Evolutionary conservation across 2,797 vertebrate genomes (phyloP).

Genomic region (Spea hammondii): DNA sequence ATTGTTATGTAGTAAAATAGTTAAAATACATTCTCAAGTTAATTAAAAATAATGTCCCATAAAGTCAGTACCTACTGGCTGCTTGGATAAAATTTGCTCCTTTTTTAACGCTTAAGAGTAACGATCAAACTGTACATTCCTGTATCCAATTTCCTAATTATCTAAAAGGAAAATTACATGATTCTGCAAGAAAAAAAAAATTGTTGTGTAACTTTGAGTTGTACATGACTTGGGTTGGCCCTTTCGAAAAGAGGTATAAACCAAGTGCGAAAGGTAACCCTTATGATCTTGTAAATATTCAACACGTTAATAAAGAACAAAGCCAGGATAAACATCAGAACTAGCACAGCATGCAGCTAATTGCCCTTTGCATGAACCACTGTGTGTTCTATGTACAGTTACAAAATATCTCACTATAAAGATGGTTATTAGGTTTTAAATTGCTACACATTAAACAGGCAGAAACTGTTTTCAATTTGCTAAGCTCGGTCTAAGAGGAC

Average conservation of each 20-base stretch:
- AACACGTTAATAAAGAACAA: slow-evolving; percentile 22
- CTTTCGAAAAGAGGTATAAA: background rate
- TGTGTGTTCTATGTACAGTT: slow-evolving; percentile 27
- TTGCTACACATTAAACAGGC: slow-evolving; percentile 22
- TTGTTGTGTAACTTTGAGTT: no score
- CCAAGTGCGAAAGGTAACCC: background rate
- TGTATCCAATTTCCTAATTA: no score
- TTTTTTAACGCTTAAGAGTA: no score
- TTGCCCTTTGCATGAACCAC: slow-evolving; percentile 36
- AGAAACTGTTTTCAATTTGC: slow-evolving; percentile 35
- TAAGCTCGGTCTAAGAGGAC: slow-evolving; percentile 14
- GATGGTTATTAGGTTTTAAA: slow-evolving; percentile 29
- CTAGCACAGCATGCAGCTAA: slow-evolving; percentile 14
- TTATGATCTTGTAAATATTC: background rate
- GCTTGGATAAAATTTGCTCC: no score
- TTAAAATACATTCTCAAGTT: no score
- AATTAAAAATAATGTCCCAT: no score
- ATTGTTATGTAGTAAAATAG: no score
- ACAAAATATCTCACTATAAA: slow-evolving; percentile 38
- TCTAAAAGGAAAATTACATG: no score
- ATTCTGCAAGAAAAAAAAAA: no score
- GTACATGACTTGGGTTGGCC: no score
- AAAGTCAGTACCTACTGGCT: no score
- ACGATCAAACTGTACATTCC: no score
- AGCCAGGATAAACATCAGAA: slow-evolving; percentile 20